Conservation (phyloP, 1,140 invertebrate species). For the Drosophila oshimai region DNA sequence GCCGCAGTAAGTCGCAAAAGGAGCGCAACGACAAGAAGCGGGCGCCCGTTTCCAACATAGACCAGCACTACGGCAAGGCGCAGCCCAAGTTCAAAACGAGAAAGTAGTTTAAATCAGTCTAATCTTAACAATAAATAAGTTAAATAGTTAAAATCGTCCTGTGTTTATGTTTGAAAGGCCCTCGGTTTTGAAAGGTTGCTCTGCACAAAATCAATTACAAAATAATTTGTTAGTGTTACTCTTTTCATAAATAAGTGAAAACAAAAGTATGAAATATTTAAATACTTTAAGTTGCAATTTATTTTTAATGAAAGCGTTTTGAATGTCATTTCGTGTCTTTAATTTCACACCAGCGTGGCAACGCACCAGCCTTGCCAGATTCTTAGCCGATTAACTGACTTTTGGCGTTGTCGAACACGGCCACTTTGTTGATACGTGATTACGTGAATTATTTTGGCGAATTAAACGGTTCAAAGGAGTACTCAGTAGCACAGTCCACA, state of each 20-base stretch:
- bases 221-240: too few relatives aligned
- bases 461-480: conserved; percentile 23
- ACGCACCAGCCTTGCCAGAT: neutral
- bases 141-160: neutral
- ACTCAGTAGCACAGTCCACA: too few relatives aligned
- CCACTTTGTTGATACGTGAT: conserved; percentile 47
- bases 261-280: too few relatives aligned
- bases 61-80: conserved; percentile 75
- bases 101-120: conserved; percentile 41
- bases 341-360: neutral
- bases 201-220: too few relatives aligned
- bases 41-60: conserved; percentile 66
- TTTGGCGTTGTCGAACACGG: conserved; percentile 1
- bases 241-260: too few relatives aligned
- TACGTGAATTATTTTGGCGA: conserved; percentile 70
- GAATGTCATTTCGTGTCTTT: neutral
- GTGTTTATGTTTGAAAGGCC: too few relatives aligned
- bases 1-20: conserved; percentile 79
- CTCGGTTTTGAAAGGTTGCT: too few relatives aligned
- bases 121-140: neutral
- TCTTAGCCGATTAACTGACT: neutral
- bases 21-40: conserved; percentile 79
- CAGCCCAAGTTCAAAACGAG: conserved; percentile 70
- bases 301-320: neutral
- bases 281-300: too few relatives aligned